These are phyloP conservation scores for Tenthredo livida DNA, from an alignment of 2,888 invertebrate genomes.

Conservation along the genomic window DNA sequence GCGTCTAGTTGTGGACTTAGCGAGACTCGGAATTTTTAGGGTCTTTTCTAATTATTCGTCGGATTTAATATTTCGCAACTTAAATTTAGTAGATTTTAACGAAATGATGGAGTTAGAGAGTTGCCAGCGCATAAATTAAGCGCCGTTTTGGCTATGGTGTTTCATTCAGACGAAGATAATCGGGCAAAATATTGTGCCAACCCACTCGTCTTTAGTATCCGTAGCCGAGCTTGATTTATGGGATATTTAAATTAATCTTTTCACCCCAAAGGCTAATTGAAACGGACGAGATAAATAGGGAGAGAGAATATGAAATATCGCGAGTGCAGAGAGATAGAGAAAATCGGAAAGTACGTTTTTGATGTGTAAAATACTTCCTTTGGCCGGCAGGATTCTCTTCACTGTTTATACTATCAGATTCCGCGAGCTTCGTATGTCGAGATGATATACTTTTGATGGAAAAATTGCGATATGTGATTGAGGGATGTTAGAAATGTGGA, in stretches of 20 bases:
- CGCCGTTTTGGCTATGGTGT: not conserved
- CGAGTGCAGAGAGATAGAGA: not conserved
- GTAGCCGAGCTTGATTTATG: constrained; percentile 32
- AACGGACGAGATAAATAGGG: not conserved
- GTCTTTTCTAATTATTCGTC: not conserved
- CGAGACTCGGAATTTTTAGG: not conserved
- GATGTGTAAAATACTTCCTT: not conserved
- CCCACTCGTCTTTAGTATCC: constrained; percentile 16
- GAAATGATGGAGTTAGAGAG: not conserved
- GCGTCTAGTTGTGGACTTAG: not conserved
- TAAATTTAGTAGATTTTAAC: not conserved
- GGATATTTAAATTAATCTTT: constrained; percentile 40
- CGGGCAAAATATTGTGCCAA: constrained; percentile 24
- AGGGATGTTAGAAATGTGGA: not conserved
- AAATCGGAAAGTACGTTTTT: not conserved
- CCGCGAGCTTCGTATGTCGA: not conserved
- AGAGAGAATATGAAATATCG: not conserved
- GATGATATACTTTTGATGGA: not conserved
- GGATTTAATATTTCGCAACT: not conserved
- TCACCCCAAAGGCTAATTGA: constrained; percentile 29
- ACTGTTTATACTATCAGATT: not conserved
- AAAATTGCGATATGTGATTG: not conserved
- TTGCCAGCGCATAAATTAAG: not conserved
- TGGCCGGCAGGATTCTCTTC: not conserved
- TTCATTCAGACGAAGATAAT: constrained; percentile 2